Base-by-base conservation (phyloP, 2,113 vertebrate species). In the Todiramphus saurophagus region DNA sequence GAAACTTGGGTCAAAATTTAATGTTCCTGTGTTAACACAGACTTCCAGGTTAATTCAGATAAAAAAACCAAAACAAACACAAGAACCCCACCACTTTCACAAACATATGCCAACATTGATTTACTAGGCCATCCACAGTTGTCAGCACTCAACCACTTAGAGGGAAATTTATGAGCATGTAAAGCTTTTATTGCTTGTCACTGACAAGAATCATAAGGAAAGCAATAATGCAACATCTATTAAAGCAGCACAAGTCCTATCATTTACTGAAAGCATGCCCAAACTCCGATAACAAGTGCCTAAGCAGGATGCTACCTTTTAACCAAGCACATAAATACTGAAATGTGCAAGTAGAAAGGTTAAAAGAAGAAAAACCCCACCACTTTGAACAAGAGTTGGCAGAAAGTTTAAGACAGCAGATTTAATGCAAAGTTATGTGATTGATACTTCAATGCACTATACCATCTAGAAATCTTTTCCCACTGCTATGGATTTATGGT, bases 151-250 rank as follows among this genome's bases (percentile, higher is more conserved):
- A 93, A 91, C 69, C 91, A 96, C 94, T 97, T 96, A 94, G 10
- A 85, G 69, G 78, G 74, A 94, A 96, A 97, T 96, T 95, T 95
- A 97, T 51, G 83, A 93, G 70, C 85, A 87, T 46, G 74, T 97
- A 95, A 95, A 93, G 70, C 81, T 72, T 95, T 95, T 95, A 97
- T 78, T 76, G 77, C 90, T 96, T 93, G 94, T 94, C 92, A 87
- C 82, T 86, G 87, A 94, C 89, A 97, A 95, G 89, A 97, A 95
- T 92, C 91, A 94, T 85, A 96, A 91, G 87, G 68, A 93, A 94
- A 92, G 90, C 82, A 87, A 94, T 94, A 95, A 96, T 55, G 73
- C 66, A 73, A 66, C 18, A 7, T 79, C 84, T 66, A 87, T 92
- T 94, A 94, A 77, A 94, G 68, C 90, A 93, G 87, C 76, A 85